Conservation (phyloP, 2,888 invertebrate species). For the Lasioglossum calceatum region DNA sequence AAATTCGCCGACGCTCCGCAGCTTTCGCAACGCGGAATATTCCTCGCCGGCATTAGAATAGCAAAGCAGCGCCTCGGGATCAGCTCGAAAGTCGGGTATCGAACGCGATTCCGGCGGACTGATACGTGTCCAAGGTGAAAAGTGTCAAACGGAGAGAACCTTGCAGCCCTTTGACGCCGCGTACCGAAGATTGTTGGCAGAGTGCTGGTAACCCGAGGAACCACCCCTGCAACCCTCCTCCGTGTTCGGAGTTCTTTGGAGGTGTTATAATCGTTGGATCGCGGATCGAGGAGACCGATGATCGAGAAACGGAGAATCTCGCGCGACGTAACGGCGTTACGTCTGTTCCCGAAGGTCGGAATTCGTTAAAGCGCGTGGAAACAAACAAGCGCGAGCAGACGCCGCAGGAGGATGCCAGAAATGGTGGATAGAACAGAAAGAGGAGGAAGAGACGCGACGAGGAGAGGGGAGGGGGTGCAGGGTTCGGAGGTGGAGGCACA, state of each 20-base stretch:
- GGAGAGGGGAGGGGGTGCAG: background rate
- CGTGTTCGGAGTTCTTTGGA: background rate
- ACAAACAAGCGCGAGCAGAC: conserved; percentile 63
- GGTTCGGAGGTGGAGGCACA: conserved; percentile 10
- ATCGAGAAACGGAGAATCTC: conserved; percentile 39
- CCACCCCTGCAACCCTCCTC: background rate
- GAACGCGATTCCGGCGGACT: background rate
- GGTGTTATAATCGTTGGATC: background rate
- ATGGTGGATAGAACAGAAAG: background rate
- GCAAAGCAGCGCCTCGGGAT: conserved; percentile 36
- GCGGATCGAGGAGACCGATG: conserved; percentile 13
- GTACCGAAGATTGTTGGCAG: background rate
- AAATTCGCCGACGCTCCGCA: conserved; percentile 20
- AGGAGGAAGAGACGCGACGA: background rate
- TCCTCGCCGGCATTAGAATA: conserved; percentile 39
- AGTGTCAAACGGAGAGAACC: background rate
- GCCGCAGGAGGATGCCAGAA: conserved; percentile 41
- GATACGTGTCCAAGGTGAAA: conserved; percentile 3
- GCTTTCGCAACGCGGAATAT: conserved; percentile 37
- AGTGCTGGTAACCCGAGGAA: background rate
- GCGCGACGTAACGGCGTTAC: conserved; percentile 63
- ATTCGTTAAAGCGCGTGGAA: conserved; percentile 68
- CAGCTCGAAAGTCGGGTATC: background rate
- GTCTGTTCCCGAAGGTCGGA: conserved; percentile 61
- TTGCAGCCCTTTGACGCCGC: background rate